These are phyloP conservation scores for Lamellibrachia luymesi DNA, from an alignment of 1,140 invertebrate species.

Conservation along the genomic window DNA sequence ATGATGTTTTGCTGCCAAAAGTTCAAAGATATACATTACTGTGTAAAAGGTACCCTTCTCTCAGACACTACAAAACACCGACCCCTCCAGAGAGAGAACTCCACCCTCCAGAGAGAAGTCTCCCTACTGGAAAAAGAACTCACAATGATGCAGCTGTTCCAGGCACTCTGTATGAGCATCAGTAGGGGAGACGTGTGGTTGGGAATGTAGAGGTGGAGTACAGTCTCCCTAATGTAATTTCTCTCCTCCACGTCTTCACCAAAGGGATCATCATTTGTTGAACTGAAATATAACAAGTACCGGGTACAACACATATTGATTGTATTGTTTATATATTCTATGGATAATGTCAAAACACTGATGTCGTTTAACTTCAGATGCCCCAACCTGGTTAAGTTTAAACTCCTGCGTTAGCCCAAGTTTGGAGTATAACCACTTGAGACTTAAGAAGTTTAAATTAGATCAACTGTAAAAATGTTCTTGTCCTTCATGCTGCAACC, in stretches of 20 bases:
- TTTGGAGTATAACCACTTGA: not conserved
- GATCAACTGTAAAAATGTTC: too few relatives aligned
- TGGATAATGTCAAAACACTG: too few relatives aligned
- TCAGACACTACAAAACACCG: not conserved
- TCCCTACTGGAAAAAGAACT: conserved; percentile 28
- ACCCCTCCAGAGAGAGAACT: not conserved
- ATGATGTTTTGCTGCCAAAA: too few relatives aligned
- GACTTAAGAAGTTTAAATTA: too few relatives aligned
- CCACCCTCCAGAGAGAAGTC: not conserved
- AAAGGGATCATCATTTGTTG: not conserved
- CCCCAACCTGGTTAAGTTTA: too few relatives aligned
- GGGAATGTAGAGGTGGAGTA: conserved; percentile 50
- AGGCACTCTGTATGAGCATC: conserved; percentile 50
- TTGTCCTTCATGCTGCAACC: too few relatives aligned
- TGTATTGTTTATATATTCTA: not conserved
- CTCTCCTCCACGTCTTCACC: not conserved
- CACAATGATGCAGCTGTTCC: conserved; percentile 52
- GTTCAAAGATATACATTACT: too few relatives aligned
- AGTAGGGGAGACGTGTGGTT: conserved; percentile 47
- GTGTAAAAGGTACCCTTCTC: not conserved
- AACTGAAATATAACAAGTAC: not conserved
- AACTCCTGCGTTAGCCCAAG: too few relatives aligned
- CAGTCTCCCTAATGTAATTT: conserved; percentile 28
- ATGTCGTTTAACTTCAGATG: too few relatives aligned
- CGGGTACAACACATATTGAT: not conserved